Conservation (phyloP, 2,113 vertebrate genomes). For the Ctenomys sociabilis region DNA sequence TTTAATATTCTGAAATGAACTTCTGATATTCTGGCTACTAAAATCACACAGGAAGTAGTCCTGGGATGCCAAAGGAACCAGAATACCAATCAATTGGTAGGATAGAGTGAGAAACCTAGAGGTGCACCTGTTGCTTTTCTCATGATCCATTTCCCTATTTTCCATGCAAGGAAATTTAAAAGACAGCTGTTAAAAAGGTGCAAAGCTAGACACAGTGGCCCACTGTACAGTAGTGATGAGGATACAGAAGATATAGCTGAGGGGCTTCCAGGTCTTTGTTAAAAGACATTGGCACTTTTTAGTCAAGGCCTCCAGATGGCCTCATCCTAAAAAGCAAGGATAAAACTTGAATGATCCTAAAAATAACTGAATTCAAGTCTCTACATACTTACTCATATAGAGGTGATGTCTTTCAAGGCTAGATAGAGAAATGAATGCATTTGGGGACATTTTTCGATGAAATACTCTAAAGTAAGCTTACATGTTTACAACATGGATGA, state of each 20-base stretch:
- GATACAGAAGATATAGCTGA: background rate
- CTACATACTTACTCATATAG: background rate
- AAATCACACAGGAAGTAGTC: background rate
- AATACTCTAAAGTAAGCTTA: background rate
- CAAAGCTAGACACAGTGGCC: background rate
- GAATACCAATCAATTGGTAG: background rate
- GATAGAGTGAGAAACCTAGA: background rate
- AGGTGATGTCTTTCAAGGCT: background rate
- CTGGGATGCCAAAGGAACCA: background rate
- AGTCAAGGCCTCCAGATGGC: background rate
- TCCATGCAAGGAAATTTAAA: background rate
- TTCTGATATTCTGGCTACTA: background rate
- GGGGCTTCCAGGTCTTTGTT: no score
- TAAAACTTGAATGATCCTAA: background rate
- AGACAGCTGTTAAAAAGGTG: background rate
- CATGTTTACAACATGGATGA: background rate
- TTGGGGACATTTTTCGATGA: background rate
- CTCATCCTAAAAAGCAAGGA: background rate
- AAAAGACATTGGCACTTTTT: background rate
- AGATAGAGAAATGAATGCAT: background rate
- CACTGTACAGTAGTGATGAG: rapidly evolving
- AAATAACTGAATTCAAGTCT: background rate
- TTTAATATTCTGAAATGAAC: conserved; percentile 6
- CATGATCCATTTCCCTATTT: background rate
- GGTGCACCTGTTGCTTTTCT: background rate